Percentiles rank a stretch among this genome's conserved stretches.
Evolutionary conservation across 1,140 invertebrate species (phyloP).

Genomic region (Pseudomyrmex gracilis): DNA sequence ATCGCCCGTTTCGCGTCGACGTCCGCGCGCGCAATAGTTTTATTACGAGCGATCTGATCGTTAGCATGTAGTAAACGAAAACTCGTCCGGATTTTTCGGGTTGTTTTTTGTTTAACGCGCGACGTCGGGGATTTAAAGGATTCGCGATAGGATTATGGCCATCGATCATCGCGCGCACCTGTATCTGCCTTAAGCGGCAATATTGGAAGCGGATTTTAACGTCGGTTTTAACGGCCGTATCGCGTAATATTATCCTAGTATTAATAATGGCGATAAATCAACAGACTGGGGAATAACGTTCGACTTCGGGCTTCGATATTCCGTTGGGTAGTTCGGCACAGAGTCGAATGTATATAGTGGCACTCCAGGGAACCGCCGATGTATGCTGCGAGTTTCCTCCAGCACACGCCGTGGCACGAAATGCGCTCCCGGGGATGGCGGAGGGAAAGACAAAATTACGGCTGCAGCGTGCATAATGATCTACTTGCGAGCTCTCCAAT

Average conservation of each 20-base stretch:
- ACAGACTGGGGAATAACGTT: slow-evolving; percentile 72
- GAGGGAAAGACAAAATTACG: slow-evolving; percentile 74
- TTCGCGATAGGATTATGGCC: slow-evolving; percentile 72
- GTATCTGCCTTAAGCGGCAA: slow-evolving; percentile 74
- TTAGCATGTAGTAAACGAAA: slow-evolving; percentile 57
- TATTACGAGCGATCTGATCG: slow-evolving; percentile 62
- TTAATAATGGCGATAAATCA: slow-evolving; percentile 74
- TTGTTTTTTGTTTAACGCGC: slow-evolving; percentile 12
- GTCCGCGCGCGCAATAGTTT: slow-evolving; percentile 26
- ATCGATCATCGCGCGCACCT: slow-evolving; percentile 73
- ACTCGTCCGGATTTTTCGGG: slow-evolving; percentile 38
- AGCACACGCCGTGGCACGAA: slow-evolving; percentile 36
- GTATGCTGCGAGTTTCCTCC: slow-evolving; percentile 40
- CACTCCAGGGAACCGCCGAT: slow-evolving; percentile 66
- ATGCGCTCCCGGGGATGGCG: slow-evolving; percentile 51
- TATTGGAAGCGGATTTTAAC: slow-evolving; percentile 74
- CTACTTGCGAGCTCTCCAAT: slow-evolving; percentile 72
- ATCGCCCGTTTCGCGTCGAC: too few relatives aligned
- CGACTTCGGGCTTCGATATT: slow-evolving; percentile 69
- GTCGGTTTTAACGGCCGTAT: slow-evolving; percentile 74
- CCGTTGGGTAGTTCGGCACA: slow-evolving; percentile 71
- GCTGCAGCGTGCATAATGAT: slow-evolving; percentile 76
- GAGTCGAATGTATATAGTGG: slow-evolving; percentile 63
- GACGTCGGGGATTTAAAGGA: slow-evolving; percentile 68
- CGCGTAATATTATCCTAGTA: slow-evolving; percentile 73